Evolutionary conservation across 2,113 vertebrate species (phyloP).

Genomic region (Gambusia holbrooki): DNA sequence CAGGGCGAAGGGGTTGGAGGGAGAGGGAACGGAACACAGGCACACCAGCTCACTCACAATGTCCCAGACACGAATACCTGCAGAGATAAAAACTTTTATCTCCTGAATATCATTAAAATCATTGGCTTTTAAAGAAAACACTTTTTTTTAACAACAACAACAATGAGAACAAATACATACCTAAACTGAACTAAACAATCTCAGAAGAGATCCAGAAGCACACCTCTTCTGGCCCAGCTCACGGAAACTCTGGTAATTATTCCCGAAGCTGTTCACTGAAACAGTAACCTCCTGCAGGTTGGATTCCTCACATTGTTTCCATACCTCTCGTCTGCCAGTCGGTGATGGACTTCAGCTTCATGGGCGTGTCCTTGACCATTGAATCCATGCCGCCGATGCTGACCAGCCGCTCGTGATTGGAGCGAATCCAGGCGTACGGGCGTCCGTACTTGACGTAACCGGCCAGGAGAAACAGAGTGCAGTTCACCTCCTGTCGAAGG

Average conservation of each 20-base stretch:
- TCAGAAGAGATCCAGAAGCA: conserved; percentile 13
- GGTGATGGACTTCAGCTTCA: conserved; percentile 80
- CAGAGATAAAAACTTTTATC: background rate
- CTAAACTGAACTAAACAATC: background rate
- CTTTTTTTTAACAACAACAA: too few species aligned
- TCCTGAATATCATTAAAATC: too few species aligned
- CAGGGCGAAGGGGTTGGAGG: conserved; percentile 81
- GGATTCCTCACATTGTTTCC: conserved; percentile 60
- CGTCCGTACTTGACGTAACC: conserved; percentile 83
- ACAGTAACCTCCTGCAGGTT: conserved; percentile 51
- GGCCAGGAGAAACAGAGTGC: conserved; percentile 83
- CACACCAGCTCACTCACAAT: conserved; percentile 80
- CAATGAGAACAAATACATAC: background rate
- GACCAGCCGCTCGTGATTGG: conserved; percentile 82
- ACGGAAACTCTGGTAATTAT: conserved; percentile 63
- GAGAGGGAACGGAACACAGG: conserved; percentile 80
- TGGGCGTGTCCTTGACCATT: conserved; percentile 80
- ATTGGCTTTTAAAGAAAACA: too few species aligned
- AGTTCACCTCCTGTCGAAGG: conserved; percentile 79
- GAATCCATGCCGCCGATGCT: conserved; percentile 78
- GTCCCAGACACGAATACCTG: conserved; percentile 81
- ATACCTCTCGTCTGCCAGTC: conserved; percentile 79
- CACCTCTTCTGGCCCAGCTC: conserved; percentile 40
- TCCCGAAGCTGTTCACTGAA: conserved; percentile 48
- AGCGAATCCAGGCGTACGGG: conserved; percentile 84